Evolutionary conservation across 2,113 vertebrate species (phyloP).

Genomic region (Psettodes erumei): DNA sequence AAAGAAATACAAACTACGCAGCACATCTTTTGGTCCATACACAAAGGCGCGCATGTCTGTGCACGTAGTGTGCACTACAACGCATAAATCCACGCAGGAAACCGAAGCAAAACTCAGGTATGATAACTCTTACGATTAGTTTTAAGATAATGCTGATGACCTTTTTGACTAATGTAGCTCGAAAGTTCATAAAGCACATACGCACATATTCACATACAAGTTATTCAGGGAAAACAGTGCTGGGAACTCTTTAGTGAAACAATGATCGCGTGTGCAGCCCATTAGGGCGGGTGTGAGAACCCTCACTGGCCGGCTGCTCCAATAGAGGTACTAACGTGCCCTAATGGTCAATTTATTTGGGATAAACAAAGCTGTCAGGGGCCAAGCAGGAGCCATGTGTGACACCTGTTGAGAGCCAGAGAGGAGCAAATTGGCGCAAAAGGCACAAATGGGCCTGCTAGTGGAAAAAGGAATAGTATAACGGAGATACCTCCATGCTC

Average conservation of each 20-base stretch:
- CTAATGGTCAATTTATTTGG: conserved; percentile 39
- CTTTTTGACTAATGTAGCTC: too few relatives aligned
- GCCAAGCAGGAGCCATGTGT: not conserved
- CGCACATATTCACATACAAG: too few relatives aligned
- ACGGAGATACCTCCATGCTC: not conserved
- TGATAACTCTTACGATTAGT: too few relatives aligned
- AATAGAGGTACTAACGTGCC: conserved; percentile 67
- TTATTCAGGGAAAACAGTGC: too few relatives aligned
- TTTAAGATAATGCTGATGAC: too few relatives aligned
- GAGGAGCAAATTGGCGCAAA: conserved; percentile 68
- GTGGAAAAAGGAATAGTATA: not conserved
- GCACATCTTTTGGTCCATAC: too few relatives aligned
- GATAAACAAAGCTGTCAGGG: conserved; percentile 13
- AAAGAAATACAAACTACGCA: too few relatives aligned
- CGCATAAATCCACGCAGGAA: too few relatives aligned
- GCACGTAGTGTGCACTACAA: too few relatives aligned
- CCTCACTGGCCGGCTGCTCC: conserved; percentile 50
- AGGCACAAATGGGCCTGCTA: conserved; percentile 68
- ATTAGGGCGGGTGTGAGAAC: conserved; percentile 66
- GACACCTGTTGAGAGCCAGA: conserved; percentile 30
- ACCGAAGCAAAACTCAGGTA: too few relatives aligned
- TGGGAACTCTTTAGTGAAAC: not conserved
- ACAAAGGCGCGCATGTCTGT: too few relatives aligned
- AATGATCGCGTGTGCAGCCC: conserved; percentile 15
- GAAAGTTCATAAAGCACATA: too few relatives aligned